Percentiles rank a stretch among this genome's conserved stretches.
Evolutionary conservation across 2,888 invertebrate species (phyloP).

Genomic region (Caenorhabditis panamensis): DNA sequence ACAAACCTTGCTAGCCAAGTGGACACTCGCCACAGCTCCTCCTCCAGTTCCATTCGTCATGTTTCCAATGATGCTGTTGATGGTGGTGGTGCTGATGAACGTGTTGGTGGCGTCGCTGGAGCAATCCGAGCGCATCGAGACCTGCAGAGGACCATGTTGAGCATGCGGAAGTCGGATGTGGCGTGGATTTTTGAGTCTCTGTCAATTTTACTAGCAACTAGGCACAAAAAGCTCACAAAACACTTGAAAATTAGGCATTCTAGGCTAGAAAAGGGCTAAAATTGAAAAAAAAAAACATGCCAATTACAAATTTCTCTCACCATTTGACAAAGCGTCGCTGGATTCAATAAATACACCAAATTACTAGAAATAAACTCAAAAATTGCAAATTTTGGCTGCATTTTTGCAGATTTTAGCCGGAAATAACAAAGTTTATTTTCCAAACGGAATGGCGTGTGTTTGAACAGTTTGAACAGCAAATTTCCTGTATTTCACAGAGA

Average conservation of each 20-base stretch:
- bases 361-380: slow-evolving; percentile 32
- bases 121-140: slow-evolving; percentile 53
- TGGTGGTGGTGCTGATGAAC: slow-evolving; percentile 21
- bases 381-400: slow-evolving; percentile 24
- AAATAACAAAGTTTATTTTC: not conserved
- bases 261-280: not conserved
- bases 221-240: no score
- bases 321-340: slow-evolving; percentile 40
- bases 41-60: no score
- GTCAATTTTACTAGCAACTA: no score
- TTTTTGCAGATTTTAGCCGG: not conserved
- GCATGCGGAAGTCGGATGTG: not conserved
- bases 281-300: not conserved
- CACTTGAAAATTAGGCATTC: no score
- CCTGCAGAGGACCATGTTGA: slow-evolving; percentile 20
- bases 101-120: slow-evolving; percentile 50
- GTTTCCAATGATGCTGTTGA: not conserved
- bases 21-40: no score
- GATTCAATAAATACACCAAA: slow-evolving; percentile 24
- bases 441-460: not conserved
- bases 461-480: no score
- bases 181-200: no score
- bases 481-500: no score
- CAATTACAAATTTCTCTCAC: no score
- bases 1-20: no score